Percentiles rank a stretch among this genome's conserved stretches.
phyloP scores from a whole-genome alignment of 2,797 vertebrate genomes.

The Sternarchorhynchus goeldii region DNA sequence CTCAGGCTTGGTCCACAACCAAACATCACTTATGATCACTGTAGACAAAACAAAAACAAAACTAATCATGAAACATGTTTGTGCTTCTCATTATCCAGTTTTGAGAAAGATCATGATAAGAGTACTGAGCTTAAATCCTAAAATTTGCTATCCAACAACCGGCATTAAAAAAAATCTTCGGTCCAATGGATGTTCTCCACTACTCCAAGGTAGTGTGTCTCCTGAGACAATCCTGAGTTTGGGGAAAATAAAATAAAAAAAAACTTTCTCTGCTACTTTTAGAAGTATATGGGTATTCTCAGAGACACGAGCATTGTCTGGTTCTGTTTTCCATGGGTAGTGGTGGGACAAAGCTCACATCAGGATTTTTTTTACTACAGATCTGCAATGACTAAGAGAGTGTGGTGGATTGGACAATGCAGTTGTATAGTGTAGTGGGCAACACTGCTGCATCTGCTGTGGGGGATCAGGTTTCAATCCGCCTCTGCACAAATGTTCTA shows the following conservation, averaged over 20 bases:
- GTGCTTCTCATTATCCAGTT: conserved; percentile 25
- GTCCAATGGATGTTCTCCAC: conserved; percentile 13
- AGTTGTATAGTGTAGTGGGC: conserved; percentile 62
- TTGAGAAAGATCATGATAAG: conserved; percentile 7
- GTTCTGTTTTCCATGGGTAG: conserved; percentile 17
- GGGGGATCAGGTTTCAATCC: no score
- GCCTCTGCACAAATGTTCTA: no score
- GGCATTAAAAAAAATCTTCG: neutral
- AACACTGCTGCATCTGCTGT: no score
- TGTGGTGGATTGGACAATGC: conserved; percentile 69
- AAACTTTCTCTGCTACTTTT: conserved; percentile 1
- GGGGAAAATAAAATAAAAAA: conserved; percentile 11
- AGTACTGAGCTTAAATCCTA: neutral
- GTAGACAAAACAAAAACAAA: conserved; percentile 32
- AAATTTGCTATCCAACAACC: conserved; percentile 16
- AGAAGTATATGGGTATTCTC: conserved; percentile 25
- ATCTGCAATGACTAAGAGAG: conserved; percentile 61
- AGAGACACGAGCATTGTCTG: neutral
- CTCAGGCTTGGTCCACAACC: conserved; percentile 41
- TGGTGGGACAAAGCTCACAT: conserved; percentile 62
- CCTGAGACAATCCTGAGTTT: conserved; percentile 52
- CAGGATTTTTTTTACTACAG: conserved; percentile 56
- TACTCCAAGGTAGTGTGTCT: conserved; percentile 39
- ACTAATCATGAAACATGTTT: conserved; percentile 30
- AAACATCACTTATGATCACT: conserved; percentile 22